Conservation (phyloP, 2,888 invertebrate genomes). For the Arge pagana region DNA sequence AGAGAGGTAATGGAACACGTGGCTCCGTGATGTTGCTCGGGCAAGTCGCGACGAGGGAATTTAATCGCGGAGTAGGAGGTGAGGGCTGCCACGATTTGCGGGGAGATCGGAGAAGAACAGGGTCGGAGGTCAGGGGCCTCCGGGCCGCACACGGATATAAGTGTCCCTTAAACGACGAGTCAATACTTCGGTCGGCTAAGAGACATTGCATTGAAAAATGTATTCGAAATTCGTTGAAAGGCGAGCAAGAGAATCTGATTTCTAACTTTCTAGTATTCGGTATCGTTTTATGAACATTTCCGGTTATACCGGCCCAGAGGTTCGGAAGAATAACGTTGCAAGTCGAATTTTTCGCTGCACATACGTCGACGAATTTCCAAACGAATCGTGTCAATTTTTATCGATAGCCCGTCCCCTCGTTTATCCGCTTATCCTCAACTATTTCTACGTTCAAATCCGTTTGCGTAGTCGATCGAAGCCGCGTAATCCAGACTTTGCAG, state of each 20-base stretch:
- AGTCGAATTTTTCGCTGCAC: too few relatives aligned
- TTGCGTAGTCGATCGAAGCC: conserved; percentile 9
- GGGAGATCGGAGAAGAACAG: conserved; percentile 19
- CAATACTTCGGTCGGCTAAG: conserved; percentile 7
- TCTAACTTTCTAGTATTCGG: too few relatives aligned
- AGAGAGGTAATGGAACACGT: conserved; percentile 6
- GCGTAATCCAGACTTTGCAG: conserved; percentile 11
- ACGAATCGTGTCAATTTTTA: too few relatives aligned
- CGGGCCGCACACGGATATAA: conserved; percentile 23
- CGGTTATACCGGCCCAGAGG: too few relatives aligned
- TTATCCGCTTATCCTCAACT: conserved; percentile 14
- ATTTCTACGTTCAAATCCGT: conserved; percentile 19
- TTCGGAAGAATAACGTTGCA: too few relatives aligned
- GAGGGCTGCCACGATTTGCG: conserved; percentile 7
- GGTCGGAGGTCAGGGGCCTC: conserved; percentile 30
- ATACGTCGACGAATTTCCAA: too few relatives aligned
- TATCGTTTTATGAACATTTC: too few relatives aligned
- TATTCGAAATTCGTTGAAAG: too few relatives aligned
- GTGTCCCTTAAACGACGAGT: conserved; percentile 20
- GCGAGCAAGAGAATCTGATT: too few relatives aligned
- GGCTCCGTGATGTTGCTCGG: conserved; percentile 13
- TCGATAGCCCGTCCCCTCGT: too few relatives aligned
- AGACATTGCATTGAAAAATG: too few relatives aligned
- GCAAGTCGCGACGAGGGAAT: conserved; percentile 16
- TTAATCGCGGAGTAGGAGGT: conserved; percentile 20